These are phyloP conservation scores for Pseudois nayaur DNA, from an alignment of 2,113 vertebrate genomes.

Conservation along the genomic window DNA sequence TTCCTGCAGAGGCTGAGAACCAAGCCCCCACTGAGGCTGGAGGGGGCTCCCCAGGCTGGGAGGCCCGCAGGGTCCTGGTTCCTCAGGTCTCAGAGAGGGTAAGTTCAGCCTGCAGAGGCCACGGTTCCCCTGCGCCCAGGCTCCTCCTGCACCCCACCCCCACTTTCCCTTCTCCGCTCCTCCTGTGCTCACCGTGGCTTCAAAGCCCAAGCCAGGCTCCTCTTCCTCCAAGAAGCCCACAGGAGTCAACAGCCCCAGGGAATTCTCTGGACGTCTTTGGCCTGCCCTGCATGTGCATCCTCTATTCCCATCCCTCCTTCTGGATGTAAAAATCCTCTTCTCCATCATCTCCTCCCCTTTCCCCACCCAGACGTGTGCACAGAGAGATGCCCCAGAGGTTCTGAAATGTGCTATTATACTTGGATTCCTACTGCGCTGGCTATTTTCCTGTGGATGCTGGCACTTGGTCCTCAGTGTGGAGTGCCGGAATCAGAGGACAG, in stretches of 20 bases:
- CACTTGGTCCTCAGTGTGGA: not conserved
- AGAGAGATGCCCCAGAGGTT: not conserved
- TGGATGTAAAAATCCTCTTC: not conserved
- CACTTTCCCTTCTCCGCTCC: not conserved
- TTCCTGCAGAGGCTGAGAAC: not conserved
- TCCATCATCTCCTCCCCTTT: not conserved
- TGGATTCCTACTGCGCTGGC: not conserved
- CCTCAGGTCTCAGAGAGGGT: not conserved
- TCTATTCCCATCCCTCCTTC: not conserved
- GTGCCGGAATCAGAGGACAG: not conserved
- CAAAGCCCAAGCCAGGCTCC: not conserved
- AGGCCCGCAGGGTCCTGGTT: not conserved
- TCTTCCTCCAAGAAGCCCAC: not conserved
- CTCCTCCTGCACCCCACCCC: not conserved
- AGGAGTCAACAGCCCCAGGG: fast-evolving
- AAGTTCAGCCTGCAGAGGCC: too few relatives aligned
- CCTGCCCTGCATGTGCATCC: fast-evolving
- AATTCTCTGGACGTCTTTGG: not conserved
- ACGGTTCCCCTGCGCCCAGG: fast-evolving
- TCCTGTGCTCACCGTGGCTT: not conserved
- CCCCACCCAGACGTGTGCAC: fast-evolving
- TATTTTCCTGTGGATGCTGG: not conserved
- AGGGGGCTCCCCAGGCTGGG: not conserved
- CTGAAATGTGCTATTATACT: not conserved
- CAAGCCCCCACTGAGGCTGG: too few relatives aligned